Evolutionary conservation across 2,888 invertebrate genomes (phyloP).

Genomic region (Cataglyphis livida): DNA sequence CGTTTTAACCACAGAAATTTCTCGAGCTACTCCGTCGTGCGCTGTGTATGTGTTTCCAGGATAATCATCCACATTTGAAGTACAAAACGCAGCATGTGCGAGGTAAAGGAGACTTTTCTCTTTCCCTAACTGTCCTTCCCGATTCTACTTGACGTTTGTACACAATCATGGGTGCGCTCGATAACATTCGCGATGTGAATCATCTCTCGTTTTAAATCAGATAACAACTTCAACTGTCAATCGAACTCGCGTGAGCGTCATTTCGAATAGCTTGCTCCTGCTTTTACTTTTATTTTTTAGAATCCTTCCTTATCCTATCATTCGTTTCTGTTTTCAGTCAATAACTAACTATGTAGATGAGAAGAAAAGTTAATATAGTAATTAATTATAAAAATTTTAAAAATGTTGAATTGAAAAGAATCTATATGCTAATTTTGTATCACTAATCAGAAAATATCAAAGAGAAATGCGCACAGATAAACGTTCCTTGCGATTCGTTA

Average conservation of each 20-base stretch:
- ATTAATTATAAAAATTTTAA: not conserved
- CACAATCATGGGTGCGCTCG: slow-evolving; percentile 12
- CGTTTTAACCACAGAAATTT: not conserved
- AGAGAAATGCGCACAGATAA: not conserved
- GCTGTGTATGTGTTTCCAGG: not conserved
- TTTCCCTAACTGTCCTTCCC: not conserved
- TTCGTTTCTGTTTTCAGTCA: not conserved
- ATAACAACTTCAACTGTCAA: not conserved
- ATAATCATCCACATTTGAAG: not conserved
- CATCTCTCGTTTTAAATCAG: slow-evolving; percentile 13
- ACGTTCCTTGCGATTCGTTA: not conserved
- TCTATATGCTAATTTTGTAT: not conserved
- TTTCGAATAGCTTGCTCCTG: not conserved
- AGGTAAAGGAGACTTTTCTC: not conserved
- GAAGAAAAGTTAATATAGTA: not conserved
- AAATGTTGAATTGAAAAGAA: not conserved
- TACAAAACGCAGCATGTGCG: not conserved
- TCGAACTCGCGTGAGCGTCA: not conserved
- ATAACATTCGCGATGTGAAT: not conserved
- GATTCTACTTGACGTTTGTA: slow-evolving; percentile 22
- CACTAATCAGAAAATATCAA: not conserved
- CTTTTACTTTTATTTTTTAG: not conserved
- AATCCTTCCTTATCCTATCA: not conserved
- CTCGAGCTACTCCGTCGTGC: not conserved
- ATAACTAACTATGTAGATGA: not conserved